Evolutionary conservation across 2,797 vertebrate genomes (phyloP), one percentile per base, ranked within the genome.

Genomic region (Chromis chromis): DNA sequence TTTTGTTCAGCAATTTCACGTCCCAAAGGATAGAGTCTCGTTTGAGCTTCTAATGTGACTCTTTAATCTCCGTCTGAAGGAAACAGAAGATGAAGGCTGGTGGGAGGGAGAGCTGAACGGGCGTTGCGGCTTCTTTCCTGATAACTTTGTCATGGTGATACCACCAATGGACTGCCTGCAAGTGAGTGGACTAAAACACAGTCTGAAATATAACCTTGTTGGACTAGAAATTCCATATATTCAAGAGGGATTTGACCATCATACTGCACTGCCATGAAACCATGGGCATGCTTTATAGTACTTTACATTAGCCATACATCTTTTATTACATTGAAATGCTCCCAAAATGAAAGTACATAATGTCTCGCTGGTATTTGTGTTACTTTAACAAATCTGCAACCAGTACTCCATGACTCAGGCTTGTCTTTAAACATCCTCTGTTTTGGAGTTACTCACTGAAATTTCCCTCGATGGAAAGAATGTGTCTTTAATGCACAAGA

Each of bases 61-160:
- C 70, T 81, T 74, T 92, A 65, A 84, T 92, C 81, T 92, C 60
- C 28, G 33, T 84, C 74, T 84, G n/a, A 90, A 97, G 96, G 92
- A 89, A 65, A 89, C 94, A 0, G 92, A 94, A 78, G 96, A 96
- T 53, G 93, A 96, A n/a, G 96, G 97, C 86, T 98, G 97, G 96
- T 97, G 96, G 96, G 95, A 96, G 88, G 95, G 97, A 50, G 95
- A 98, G 83, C 75, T 94, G 56, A 91, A 93, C 21, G 96, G 96
- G 46, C 89, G 71, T 61, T 86, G 91, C 33, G 97, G 96, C 25
- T 90, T 96, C 82, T 98, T 98, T 66, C 96, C 96, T 0, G 94
- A 95, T 90, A 97, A 97, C 93, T 97, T 96, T 6, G 95, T 97
- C 76, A 96, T 97, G 91, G 86, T 94, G 72, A 94, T 96, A 55